These are phyloP conservation scores for Aphelinus certus DNA, from an alignment of 1,140 invertebrate genomes.

Conservation along the genomic window DNA sequence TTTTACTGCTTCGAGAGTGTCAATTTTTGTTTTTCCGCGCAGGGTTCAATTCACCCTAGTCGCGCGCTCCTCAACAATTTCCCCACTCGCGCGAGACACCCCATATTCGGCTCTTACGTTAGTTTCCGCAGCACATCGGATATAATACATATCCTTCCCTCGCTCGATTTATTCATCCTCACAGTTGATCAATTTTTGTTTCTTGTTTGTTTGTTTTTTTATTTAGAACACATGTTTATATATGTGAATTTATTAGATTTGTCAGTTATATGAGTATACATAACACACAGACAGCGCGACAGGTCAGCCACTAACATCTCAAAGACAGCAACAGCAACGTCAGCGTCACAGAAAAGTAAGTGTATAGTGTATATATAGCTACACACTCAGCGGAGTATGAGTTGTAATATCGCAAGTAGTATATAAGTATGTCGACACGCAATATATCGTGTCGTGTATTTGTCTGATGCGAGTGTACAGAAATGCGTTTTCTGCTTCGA, in stretches of 20 bases:
- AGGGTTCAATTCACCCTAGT: too few species aligned
- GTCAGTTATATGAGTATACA: constrained; percentile 9
- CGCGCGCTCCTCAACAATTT: too few species aligned
- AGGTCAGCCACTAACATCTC: constrained; percentile 52
- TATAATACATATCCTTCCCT: background rate
- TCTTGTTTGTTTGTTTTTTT: constrained; percentile 2
- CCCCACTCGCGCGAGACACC: too few species aligned
- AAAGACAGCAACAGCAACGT: constrained; percentile 49
- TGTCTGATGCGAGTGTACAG: background rate
- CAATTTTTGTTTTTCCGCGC: too few species aligned
- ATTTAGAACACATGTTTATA: background rate
- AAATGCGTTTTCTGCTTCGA: too few species aligned
- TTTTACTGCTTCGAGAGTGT: background rate
- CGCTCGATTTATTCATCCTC: background rate
- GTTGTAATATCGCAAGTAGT: too few species aligned
- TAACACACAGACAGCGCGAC: constrained; percentile 46
- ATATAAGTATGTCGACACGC: too few species aligned
- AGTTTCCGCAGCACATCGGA: too few species aligned
- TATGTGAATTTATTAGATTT: background rate
- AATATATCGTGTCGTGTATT: background rate
- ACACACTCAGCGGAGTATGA: background rate
- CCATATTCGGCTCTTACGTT: too few species aligned
- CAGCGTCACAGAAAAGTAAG: constrained; percentile 42
- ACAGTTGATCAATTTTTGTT: background rate
- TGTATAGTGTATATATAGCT: constrained; percentile 13